Conservation (phyloP, 2,113 vertebrate genomes). For the Aegithalos caudatus region DNA sequence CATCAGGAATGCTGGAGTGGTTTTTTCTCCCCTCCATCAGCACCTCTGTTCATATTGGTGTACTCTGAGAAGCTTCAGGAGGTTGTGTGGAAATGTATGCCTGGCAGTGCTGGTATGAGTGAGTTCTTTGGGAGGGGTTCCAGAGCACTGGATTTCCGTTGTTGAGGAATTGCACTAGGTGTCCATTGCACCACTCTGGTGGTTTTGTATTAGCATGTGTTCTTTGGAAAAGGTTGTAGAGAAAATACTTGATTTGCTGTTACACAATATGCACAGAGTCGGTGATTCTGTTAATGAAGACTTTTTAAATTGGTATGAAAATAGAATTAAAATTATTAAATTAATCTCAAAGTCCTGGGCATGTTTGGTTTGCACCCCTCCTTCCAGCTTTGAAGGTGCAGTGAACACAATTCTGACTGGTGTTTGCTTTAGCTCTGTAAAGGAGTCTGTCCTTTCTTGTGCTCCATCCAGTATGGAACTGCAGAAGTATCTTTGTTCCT, state of each 20-base stretch:
- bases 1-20: not conserved
- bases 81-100: not conserved
- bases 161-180: not conserved
- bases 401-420: not conserved
- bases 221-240: not conserved
- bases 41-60: not conserved
- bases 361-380: accelerated
- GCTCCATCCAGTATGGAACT: not conserved
- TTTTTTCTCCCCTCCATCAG: not conserved
- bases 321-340: not conserved
- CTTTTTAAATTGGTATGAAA: not conserved
- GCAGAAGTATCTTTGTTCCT: not conserved
- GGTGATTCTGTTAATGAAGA: not conserved
- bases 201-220: not conserved
- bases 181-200: not conserved
- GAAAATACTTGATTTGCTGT: not conserved
- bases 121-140: not conserved
- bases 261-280: not conserved
- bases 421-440: not conserved
- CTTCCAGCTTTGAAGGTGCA: not conserved
- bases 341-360: not conserved
- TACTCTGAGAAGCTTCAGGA: not conserved
- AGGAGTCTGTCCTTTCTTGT: not conserved
- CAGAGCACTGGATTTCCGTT: not conserved
- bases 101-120: not conserved